Evolutionary conservation across 2,888 invertebrate species (phyloP).

Genomic region (Caenorhabditis uteleia): DNA sequence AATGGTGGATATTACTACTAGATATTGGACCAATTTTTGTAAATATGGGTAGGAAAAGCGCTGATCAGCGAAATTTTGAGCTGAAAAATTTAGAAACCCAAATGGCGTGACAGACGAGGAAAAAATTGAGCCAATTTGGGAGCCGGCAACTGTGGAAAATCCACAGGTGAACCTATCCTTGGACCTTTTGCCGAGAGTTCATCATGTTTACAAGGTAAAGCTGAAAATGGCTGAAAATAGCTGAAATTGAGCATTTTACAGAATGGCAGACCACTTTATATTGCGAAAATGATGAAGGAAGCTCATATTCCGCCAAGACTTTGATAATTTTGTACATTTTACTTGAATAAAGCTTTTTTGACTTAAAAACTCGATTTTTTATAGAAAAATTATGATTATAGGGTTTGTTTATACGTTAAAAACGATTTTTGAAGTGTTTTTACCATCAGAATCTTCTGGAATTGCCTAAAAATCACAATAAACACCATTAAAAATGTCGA

Average conservation of each 20-base stretch:
- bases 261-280: conserved; percentile 18
- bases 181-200: conserved; percentile 17
- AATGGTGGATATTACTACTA: conserved; percentile 54
- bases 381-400: too few relatives aligned
- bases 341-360: too few relatives aligned
- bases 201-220: conserved; percentile 25
- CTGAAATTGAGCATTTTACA: background rate
- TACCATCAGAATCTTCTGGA: too few relatives aligned
- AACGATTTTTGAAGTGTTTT: too few relatives aligned
- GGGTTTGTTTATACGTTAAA: too few relatives aligned
- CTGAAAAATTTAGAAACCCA: conserved; percentile 24
- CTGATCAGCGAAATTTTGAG: background rate
- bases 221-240: background rate
- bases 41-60: conserved; percentile 55
- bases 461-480: too few relatives aligned
- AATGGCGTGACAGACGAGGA: conserved; percentile 29
- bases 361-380: too few relatives aligned
- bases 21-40: conserved; percentile 57
- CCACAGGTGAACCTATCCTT: conserved; percentile 31
- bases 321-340: too few relatives aligned
- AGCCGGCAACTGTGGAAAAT: conserved; percentile 27
- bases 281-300: conserved; percentile 22
- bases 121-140: conserved; percentile 20
- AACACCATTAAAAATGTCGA: too few relatives aligned
- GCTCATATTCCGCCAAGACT: too few relatives aligned